phyloP scores from a whole-genome alignment of 1,140 invertebrate genomes.

The Bursaphelenchus mucronatus region DNA sequence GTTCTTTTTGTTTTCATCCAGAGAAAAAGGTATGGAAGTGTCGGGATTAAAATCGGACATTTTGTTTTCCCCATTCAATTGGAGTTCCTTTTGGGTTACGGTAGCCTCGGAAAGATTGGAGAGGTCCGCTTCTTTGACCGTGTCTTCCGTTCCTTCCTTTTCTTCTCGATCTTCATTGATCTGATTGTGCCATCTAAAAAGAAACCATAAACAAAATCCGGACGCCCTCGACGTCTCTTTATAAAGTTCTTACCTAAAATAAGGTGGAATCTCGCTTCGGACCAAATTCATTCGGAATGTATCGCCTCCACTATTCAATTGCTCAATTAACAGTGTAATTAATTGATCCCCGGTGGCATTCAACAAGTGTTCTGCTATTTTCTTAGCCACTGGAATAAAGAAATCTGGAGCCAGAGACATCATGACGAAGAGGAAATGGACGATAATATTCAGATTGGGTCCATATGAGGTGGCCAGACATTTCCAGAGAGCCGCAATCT shows the following conservation, averaged over 20 bases:
- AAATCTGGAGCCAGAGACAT: slow-evolving; percentile 89
- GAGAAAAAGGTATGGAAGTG: too few species aligned
- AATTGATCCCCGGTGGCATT: slow-evolving; percentile 81
- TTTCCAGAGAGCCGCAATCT: slow-evolving; percentile 90
- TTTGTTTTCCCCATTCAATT: too few species aligned
- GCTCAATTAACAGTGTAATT: slow-evolving; percentile 91
- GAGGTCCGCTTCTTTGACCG: slow-evolving; percentile 28
- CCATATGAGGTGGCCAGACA: slow-evolving; percentile 90
- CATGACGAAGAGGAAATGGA: slow-evolving; percentile 92
- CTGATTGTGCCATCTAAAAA: too few species aligned
- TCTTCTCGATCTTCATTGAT: too few species aligned
- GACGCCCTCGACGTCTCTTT: slow-evolving; percentile 70
- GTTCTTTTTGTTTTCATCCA: neutral
- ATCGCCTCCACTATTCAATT: slow-evolving; percentile 66
- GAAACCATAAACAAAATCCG: slow-evolving; percentile 1
- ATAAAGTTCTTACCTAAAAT: slow-evolving; percentile 81
- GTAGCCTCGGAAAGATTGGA: slow-evolving; percentile 3
- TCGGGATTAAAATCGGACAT: too few species aligned
- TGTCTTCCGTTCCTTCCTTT: slow-evolving; percentile 63
- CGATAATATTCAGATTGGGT: slow-evolving; percentile 91
- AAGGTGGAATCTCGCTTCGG: slow-evolving; percentile 86
- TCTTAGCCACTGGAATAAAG: slow-evolving; percentile 82
- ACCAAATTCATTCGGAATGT: slow-evolving; percentile 44
- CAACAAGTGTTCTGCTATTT: slow-evolving; percentile 85
- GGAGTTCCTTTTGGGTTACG: too few species aligned